Base-by-base conservation (phyloP, 2,113 vertebrate genomes). In the Corvus cornix region DNA sequence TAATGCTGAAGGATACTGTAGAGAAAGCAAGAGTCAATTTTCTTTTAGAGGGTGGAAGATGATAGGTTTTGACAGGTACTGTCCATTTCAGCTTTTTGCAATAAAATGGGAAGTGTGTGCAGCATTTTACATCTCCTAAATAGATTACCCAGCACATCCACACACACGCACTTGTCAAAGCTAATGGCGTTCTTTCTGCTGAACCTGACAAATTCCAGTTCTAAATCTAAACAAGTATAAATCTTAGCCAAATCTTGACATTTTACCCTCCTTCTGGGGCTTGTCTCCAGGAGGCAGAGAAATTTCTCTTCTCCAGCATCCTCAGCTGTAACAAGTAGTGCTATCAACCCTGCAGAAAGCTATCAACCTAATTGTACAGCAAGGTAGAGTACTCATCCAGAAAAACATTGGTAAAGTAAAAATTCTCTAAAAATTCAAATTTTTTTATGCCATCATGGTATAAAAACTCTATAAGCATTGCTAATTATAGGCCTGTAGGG, bases 181-280 rank as follows among this genome's bases (percentile, higher is more conserved):
- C 73, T 94, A 92, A 96, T 95, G 83, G 81, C 53, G 26, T 92
- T 72, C 88, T 92, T 95, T 93, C 88, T 95, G 95, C 92, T 87
- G 88, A 88, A 79, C 60, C 76, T 95, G 88, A 96, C 64, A 75
- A 96, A 95, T 96, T 93, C 51, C 52, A 86, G 76, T 69, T 46
- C 68, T 96, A 76, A 86, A 87, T 79, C 82, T 84, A 94, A 96
- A 94, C 90, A 94, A 79, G 72, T 84, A 93, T 96, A 92, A 96
- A 95, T 93, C 92, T 86, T 84, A 78, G 39, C 52, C 44, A 74
- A 69, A 69, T 52, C 90, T 79, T 94, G 87, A 84, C 64, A 69
- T 78, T 94, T 86, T 43, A 58, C 60, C 68, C 46, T 93, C 58
- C 48, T 95, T 41, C 49, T 76, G 66, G 44, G 66, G 18, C 43